Conservation (phyloP, 2,113 vertebrate species). For the Myiagra hebetior region DNA sequence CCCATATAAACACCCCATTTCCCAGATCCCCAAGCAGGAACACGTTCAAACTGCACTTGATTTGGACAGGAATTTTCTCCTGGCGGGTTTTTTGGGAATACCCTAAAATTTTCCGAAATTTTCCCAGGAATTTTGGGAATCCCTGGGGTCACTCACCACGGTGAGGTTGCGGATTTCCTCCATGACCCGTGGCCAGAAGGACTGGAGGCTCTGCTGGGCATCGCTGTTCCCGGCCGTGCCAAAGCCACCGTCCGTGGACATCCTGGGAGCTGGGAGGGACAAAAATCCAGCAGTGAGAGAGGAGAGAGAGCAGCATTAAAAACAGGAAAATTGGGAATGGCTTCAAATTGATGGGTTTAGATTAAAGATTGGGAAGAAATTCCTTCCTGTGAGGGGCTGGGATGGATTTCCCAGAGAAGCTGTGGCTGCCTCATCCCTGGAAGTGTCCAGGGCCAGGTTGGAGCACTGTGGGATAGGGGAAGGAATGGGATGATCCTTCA, state of each 20-base stretch:
- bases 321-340: neutral
- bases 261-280: conserved; percentile 71
- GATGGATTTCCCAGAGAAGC: neutral
- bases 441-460: too few species aligned
- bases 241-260: conserved; percentile 91
- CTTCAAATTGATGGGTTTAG: neutral
- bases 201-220: conserved; percentile 95
- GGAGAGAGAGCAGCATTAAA: fast-evolving
- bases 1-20: fast-evolving
- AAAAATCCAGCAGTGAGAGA: fast-evolving
- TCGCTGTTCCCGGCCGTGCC: conserved; percentile 83
- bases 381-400: neutral
- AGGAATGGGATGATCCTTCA: neutral
- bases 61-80: too few species aligned
- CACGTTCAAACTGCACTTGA: fast-evolving
- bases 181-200: conserved; percentile 98
- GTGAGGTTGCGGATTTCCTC: conserved; percentile 97
- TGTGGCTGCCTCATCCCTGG: neutral
- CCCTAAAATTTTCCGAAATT: too few species aligned
- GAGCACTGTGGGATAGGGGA: neutral
- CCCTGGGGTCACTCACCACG: conserved; percentile 75
- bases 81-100: neutral
- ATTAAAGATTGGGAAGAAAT: too few species aligned
- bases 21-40: neutral
- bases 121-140: neutral